Percentiles rank a stretch among this genome's conserved stretches.
Evolutionary conservation across 2,888 invertebrate species (phyloP).

Genomic region (Scaptomyza caliginosa): DNA sequence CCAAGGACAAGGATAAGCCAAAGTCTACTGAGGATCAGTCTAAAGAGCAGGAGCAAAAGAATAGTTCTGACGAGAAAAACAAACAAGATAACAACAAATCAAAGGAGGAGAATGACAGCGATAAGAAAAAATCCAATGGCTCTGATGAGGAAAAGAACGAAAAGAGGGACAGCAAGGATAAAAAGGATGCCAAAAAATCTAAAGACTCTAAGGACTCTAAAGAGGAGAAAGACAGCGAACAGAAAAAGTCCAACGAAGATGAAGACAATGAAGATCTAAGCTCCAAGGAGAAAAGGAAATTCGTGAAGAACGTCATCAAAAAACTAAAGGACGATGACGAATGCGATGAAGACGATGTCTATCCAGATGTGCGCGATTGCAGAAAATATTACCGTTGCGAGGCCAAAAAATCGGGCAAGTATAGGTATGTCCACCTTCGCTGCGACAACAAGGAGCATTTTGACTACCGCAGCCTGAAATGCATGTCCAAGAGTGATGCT

Average conservation of each 20-base stretch:
- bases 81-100: constrained; percentile 19
- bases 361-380: constrained; percentile 75
- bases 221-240: constrained; percentile 37
- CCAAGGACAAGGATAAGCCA: constrained; percentile 38
- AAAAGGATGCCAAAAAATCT: constrained; percentile 15
- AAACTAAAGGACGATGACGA: constrained; percentile 62
- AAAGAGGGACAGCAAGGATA: constrained; percentile 5
- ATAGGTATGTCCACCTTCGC: constrained; percentile 66
- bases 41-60: constrained; percentile 42
- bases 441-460: constrained; percentile 72
- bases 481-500: constrained; percentile 63
- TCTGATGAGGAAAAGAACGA: constrained; percentile 33
- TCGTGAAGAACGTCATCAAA: constrained; percentile 67
- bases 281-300: constrained; percentile 63
- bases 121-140: constrained; percentile 37
- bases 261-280: constrained; percentile 44
- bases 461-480: constrained; percentile 59
- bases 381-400: constrained; percentile 77
- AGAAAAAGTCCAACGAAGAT: constrained; percentile 37
- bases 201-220: constrained; percentile 42
- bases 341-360: constrained; percentile 72
- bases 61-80: constrained; percentile 31
- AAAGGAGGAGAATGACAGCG: constrained; percentile 34
- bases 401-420: constrained; percentile 65
- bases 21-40: constrained; percentile 33